Base-by-base conservation (phyloP, 30 jellyfish, hydroid and myxozoan species). In the Turritopsis rubra region DNA sequence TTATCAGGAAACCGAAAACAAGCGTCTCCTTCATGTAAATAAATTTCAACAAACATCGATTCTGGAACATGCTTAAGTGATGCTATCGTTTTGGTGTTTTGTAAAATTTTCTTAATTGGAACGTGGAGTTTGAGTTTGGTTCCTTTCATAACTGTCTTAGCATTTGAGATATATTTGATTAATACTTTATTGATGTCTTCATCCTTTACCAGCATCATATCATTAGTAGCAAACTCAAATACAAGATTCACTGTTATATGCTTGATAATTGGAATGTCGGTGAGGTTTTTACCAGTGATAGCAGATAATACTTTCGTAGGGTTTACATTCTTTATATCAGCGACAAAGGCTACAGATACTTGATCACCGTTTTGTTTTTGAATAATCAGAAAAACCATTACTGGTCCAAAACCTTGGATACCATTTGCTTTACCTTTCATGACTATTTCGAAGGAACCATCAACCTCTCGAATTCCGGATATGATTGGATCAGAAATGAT, bases 371-470 rank as follows among this genome's bases (percentile, higher is more conserved):
- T 29, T 17, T 89, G 90, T 53, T 91, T 91, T 71, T 91, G 97
- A 17, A 91, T 79, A 17, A 91, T 53, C 52, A 84, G 74, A 74
- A 53, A 86, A 18, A 87, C 73, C 53, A 83, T 79, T 16, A 89
- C 89, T 21, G 77, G 82, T 71, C 86, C 89, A 72, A 86, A 71
- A 1, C 79, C 91, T 52, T 30, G 71, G 29, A 81, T 41, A 1
- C 82, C 89, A 29, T 79, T 60, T 53, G 75, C 85, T 28, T 21
- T 71, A 8, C 97, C 97, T 8, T 75, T 29, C 66, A 91, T 20
- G 72, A 87, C 89, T 23, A 91, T 76, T 83, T 91, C 97, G 53
- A 80, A 91, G 20, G 89, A 66, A 29, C 96, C 97, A 72, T 91
- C 96, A 1, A 68, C 86, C 20, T 72, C 88, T 53, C 85, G 68